Conservation (phyloP, 1,140 invertebrate species). For the Papilio machaon region DNA sequence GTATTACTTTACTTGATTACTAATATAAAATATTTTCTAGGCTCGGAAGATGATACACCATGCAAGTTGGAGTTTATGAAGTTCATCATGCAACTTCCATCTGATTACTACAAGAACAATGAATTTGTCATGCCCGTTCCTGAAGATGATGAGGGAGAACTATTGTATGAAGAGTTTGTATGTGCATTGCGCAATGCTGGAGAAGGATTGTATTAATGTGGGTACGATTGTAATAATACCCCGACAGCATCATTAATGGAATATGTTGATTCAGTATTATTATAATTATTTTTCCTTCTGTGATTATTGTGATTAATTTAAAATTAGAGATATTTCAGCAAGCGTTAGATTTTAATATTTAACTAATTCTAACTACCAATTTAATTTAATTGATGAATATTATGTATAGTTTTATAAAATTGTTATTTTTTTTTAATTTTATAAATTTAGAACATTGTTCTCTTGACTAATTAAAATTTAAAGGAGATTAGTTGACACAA, state of each 20-base stretch:
- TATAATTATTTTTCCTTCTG: conserved; percentile 5
- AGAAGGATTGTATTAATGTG: not conserved
- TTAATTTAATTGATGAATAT: not conserved
- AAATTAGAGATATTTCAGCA: not conserved
- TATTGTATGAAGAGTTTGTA: not conserved
- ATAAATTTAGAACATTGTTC: not conserved
- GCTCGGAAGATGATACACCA: conserved; percentile 9
- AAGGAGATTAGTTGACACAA: not conserved
- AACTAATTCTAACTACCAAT: not conserved
- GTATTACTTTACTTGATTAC: not conserved
- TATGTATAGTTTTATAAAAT: not conserved
- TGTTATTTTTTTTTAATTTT: not conserved
- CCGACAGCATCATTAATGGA: not conserved
- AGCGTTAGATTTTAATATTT: not conserved
- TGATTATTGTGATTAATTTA: conserved; percentile 22
- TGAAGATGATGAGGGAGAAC: not conserved
- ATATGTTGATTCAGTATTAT: conserved; percentile 23
- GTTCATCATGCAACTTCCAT: not conserved
- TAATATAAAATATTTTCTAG: not conserved
- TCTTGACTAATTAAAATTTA: not conserved
- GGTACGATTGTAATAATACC: not conserved
- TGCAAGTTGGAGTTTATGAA: conserved; percentile 6
- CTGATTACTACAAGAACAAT: conserved; percentile 7
- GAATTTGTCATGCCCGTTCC: not conserved
- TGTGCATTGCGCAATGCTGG: not conserved